A percentile compares a stretch with the other conserved stretches of the same genome.
Conservation (phyloP, 2,113 vertebrate genomes). For the Brevimyrus niger region DNA sequence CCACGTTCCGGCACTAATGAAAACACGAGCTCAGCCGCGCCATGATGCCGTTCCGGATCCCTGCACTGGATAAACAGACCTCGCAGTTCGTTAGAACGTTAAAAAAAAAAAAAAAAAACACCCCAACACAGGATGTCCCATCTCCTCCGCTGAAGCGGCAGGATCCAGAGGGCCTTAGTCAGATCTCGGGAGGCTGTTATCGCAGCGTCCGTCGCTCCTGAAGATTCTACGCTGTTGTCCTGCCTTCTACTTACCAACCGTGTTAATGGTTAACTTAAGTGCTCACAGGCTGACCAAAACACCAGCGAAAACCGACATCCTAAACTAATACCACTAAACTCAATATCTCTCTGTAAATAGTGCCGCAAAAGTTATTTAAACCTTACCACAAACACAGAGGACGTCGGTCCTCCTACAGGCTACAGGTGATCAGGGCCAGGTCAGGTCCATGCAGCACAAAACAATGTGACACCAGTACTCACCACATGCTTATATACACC, state of each 20-base stretch:
- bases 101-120: too few species aligned
- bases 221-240: background rate
- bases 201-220: background rate
- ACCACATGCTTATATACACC: slow-evolving; percentile 7
- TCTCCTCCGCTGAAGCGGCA: background rate
- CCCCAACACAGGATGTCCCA: background rate
- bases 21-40: background rate
- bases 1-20: background rate
- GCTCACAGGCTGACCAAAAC: background rate
- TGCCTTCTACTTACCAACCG: background rate
- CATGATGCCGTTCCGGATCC: background rate
- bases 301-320: background rate
- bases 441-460: slow-evolving; percentile 7
- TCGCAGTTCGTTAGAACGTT: background rate
- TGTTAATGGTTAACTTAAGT: background rate
- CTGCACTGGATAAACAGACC: background rate
- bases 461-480: background rate
- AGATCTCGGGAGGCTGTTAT: background rate
- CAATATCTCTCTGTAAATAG: background rate
- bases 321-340: background rate
- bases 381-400: background rate
- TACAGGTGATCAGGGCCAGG: background rate
- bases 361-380: background rate
- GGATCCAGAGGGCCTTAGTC: background rate
- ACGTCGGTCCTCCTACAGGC: background rate